A percentile compares a stretch with the other conserved stretches of the same genome.
These are phyloP conservation scores for Neodiprion pinetum DNA, from an alignment of 1,140 invertebrate species.

Conservation along the genomic window DNA sequence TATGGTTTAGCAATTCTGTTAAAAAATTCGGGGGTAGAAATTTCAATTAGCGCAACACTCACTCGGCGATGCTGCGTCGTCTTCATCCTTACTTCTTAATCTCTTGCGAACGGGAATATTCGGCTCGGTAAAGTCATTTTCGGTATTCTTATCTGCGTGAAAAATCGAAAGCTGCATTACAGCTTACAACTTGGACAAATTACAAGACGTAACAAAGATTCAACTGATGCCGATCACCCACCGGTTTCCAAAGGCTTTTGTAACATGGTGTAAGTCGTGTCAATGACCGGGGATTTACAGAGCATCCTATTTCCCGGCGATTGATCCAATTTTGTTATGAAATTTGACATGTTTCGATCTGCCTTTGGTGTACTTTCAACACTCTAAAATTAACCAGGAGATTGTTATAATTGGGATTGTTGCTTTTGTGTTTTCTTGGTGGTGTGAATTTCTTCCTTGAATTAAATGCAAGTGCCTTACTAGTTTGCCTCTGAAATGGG, in stretches of 20 bases:
- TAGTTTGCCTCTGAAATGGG: conserved; percentile 40
- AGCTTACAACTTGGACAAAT: neutral
- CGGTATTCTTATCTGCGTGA: conserved; percentile 16
- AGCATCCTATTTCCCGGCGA: conserved; percentile 41
- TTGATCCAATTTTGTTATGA: conserved; percentile 50
- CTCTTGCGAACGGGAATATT: conserved; percentile 51
- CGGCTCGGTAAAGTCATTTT: conserved; percentile 45
- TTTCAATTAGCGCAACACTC: conserved; percentile 34
- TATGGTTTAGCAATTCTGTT: no score
- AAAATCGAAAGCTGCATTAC: neutral
- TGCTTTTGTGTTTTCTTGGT: no score
- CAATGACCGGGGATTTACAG: conserved; percentile 27
- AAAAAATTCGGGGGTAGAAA: neutral
- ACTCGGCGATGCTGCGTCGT: conserved; percentile 58
- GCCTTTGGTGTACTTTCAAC: conserved; percentile 18
- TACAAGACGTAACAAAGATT: neutral
- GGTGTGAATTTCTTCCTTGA: no score
- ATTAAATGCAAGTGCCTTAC: conserved; percentile 18
- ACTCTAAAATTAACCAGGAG: neutral
- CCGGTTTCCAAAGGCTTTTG: conserved; percentile 33
- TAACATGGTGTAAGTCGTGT: conserved; percentile 29
- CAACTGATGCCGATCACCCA: conserved; percentile 19
- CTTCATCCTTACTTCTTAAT: conserved; percentile 52
- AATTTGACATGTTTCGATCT: conserved; percentile 34
- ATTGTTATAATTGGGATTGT: no score